Evolutionary conservation across 2,113 vertebrate species (phyloP), one percentile per base, ranked within the genome.

Genomic region (Crotalus helleri): DNA sequence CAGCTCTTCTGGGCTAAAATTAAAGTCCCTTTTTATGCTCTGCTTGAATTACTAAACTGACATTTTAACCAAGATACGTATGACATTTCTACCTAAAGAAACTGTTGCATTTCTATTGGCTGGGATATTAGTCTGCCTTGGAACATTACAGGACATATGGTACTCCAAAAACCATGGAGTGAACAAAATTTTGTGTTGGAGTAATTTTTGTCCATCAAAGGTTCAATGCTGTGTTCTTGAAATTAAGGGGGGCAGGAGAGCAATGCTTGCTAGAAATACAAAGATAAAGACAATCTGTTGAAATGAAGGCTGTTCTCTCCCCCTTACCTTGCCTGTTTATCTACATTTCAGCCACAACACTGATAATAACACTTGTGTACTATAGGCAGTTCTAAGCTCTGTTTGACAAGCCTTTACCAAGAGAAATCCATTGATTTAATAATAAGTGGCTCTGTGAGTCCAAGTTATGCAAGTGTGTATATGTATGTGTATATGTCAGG

Each of bases 1-100:
- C 92, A 95, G 92, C 96, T 97, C 92, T 95, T 97, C 93, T 94
- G 93, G 85, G 93, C 94, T 94, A 94, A 96, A 97, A 90, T 95
- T 91, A 95, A 96, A 97, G 95, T 92, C 95, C 88, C 58, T 94
- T 93, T 81, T 58, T 44, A 88, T 87, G 53, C 58, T 90, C 88
- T 19, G 51, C 49, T 93, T n/a, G 90, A 96, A 95, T 97, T 91
- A 91, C 96, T 96, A 94, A 92, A 61, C 61, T 39, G 29, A 89
- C 90, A 92, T 94, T 95, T 93, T 91, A 94, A 87, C 91, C 93
- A 39, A 21, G 53, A 24, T 49, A 87, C 74, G 10, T n/a, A 55
- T 93, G 29, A 92, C 81, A 12, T 39, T 88, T 91, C 88, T 94
- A 94, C 33, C 44, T 24, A 69, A 54, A 53, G 17, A 91, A 91